Evolutionary conservation across 2,797 vertebrate genomes (phyloP).

Genomic region (Sciurus carolinensis): DNA sequence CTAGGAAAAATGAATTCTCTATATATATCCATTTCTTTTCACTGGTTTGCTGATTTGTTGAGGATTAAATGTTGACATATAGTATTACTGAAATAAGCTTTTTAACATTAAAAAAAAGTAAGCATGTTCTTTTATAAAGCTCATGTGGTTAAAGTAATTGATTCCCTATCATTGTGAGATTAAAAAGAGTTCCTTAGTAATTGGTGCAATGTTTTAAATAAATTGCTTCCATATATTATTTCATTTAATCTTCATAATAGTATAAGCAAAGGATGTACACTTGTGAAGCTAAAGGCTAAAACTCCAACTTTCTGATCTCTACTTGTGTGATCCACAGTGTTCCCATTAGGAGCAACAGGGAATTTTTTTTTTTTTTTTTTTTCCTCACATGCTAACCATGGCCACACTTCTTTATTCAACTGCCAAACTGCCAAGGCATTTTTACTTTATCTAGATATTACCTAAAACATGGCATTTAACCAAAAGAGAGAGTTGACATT

Average conservation of each 20-base stretch:
- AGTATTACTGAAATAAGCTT: too few species aligned
- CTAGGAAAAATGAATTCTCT: too few species aligned
- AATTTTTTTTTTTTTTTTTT: neutral
- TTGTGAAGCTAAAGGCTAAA: neutral
- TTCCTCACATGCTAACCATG: neutral
- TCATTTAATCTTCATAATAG: neutral
- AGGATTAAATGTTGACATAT: too few species aligned
- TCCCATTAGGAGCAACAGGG: neutral
- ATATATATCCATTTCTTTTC: too few species aligned
- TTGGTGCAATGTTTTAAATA: constrained; percentile 35
- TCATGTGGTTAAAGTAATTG: constrained; percentile 13
- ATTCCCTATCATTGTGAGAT: constrained; percentile 4
- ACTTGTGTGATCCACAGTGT: neutral
- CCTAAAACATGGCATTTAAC: constrained; percentile 11
- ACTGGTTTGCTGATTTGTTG: too few species aligned
- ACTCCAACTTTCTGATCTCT: neutral
- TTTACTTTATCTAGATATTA: constrained; percentile 47
- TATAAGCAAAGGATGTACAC: neutral
- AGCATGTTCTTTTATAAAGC: neutral
- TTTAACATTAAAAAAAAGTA: neutral
- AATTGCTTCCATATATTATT: constrained; percentile 3
- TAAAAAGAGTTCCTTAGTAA: neutral
- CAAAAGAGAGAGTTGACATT: neutral
- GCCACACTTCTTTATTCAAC: constrained; percentile 29
- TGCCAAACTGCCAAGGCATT: constrained; percentile 6